Conservation (phyloP, 2,797 vertebrate species). For the Spizella passerina region DNA sequence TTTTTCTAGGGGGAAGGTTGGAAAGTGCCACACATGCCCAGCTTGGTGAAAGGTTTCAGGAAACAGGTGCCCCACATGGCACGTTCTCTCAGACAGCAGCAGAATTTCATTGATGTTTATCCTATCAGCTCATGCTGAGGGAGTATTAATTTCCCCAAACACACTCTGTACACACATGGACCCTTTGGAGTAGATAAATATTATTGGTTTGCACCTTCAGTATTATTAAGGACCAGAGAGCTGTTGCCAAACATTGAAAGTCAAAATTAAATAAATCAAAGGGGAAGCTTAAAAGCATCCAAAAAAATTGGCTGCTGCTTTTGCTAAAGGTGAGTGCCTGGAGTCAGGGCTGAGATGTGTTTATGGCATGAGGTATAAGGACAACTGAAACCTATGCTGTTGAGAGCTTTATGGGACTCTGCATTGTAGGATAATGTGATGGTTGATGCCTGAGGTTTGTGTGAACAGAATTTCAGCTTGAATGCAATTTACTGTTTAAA, state of each 20-base stretch:
- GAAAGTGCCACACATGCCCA: not conserved
- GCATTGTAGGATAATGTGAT: not conserved
- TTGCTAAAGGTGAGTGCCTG: not conserved
- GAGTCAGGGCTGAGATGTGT: not conserved
- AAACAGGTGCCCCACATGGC: not conserved
- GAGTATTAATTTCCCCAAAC: not conserved
- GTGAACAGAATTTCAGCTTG: not conserved
- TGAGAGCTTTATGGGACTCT: not conserved
- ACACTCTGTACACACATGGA: not conserved
- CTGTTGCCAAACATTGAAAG: not conserved
- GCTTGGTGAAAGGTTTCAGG: slow-evolving; percentile 32
- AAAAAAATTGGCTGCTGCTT: not conserved
- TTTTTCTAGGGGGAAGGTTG: not conserved
- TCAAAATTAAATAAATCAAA: not conserved
- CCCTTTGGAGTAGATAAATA: not conserved
- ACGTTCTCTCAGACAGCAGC: not conserved
- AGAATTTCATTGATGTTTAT: slow-evolving; percentile 16
- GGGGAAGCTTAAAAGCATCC: not conserved
- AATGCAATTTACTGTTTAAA: not conserved
- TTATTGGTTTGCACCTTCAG: not conserved
- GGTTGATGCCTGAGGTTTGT: not conserved
- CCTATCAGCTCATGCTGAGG: not conserved
- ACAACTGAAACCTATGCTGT: not conserved
- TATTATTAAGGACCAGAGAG: not conserved
- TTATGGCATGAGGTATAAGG: not conserved